Base-by-base conservation (phyloP, 1,140 invertebrate genomes). In the Oreohelix idahoensis region DNA sequence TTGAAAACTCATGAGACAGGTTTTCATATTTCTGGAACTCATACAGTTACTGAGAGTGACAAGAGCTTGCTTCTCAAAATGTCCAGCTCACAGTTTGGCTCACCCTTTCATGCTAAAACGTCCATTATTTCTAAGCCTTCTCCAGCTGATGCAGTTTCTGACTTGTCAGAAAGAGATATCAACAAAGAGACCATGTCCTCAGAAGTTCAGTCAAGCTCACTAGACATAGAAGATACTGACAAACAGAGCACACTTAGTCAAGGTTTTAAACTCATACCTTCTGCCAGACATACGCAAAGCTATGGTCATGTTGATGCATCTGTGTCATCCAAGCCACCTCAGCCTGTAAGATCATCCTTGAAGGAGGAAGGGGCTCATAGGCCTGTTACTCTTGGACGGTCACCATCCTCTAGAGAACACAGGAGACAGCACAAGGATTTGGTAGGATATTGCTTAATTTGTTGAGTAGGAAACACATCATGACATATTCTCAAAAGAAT, bases 21-120 rank as follows among this genome's bases (percentile, higher is more conserved):
- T 39, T 26, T 15, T n/a, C 39, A 26, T 39, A 0, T 26, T 8
- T 86, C 85, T 79, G 79, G 75, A 0, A 86, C 79, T 82, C 87
- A 85, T 70, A 89, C 89, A 4, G 70, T 91, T 8, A 89, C 89
- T 26, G 88, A 90, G 70, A 86, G 86, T 36, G 90, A 91, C 84
- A 84, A 71, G 45, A 84, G 84, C n/a, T 58, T 90, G 10, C 84
- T 90, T 11, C 53, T 77, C 26, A 85, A 86, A 83, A 81, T 91
- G 78, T 81, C 83, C 4, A 70, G 83, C n/a, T 74, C 86, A 23
- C 75, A 80, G 17, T 80, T 86, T 74, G 84, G 83, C 0, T 90
- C 90, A 35, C 87, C 88, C 29, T 91, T 90, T 73, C 87, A 91
- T 86, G 90, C 90, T 23, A 29, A 39, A 29, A 53, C 20, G 15